Conservation (phyloP, 2,888 invertebrate genomes). For the Toxonevra muliebris region DNA sequence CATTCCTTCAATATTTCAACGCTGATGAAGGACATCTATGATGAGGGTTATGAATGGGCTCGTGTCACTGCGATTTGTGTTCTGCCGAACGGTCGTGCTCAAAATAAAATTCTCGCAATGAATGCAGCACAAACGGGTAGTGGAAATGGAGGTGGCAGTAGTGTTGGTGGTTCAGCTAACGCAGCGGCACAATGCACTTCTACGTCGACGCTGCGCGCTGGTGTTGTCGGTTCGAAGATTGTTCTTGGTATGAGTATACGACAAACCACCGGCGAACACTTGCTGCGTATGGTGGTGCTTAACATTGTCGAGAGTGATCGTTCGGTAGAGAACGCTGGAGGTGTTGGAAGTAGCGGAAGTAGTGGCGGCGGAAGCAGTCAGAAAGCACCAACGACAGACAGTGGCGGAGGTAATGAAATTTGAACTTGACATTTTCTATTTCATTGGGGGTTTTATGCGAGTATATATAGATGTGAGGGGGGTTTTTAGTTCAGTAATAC, state of each 20-base stretch:
- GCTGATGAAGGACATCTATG: constrained; percentile 58
- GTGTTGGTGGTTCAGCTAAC: constrained; percentile 37
- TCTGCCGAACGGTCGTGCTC: constrained; percentile 69
- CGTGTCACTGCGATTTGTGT: constrained; percentile 80
- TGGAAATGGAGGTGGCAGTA: constrained; percentile 39
- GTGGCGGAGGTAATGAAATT: constrained; percentile 27
- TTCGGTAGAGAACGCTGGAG: constrained; percentile 43
- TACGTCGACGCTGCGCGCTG: constrained; percentile 56
- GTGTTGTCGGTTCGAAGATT: constrained; percentile 59
- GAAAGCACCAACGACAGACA: constrained; percentile 23
- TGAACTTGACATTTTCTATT: not conserved
- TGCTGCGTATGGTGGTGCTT: constrained; percentile 56
- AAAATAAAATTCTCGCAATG: constrained; percentile 54
- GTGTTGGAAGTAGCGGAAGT: constrained; percentile 36
- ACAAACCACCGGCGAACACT: constrained; percentile 52
- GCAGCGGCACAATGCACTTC: constrained; percentile 50
- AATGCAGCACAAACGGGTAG: constrained; percentile 50
- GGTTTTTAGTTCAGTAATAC: no score
- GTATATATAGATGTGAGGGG: not conserved
- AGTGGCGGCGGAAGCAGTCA: constrained; percentile 28
- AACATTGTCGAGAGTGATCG: constrained; percentile 56
- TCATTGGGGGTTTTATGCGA: not conserved
- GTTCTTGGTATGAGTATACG: constrained; percentile 57
- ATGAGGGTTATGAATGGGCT: constrained; percentile 58
- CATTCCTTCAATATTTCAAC: constrained; percentile 68